Evolutionary conservation across 1,140 invertebrate genomes (phyloP), one percentile per base, ranked within the genome.

Genomic region (Scaptomyza hsui): DNA sequence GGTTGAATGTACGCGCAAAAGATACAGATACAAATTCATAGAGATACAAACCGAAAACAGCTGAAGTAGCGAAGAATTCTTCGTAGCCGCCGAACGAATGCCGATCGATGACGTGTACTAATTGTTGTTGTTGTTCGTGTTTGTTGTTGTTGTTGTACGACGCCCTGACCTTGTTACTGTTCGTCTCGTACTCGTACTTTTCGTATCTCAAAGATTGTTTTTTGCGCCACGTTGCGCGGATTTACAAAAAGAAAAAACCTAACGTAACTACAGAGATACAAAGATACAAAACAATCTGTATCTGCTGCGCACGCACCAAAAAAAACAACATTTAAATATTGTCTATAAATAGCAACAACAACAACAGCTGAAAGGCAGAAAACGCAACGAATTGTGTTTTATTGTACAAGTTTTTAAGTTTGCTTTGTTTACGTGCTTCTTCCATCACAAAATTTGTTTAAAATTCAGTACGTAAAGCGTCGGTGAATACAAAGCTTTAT

Each of bases 111-210:
- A 86, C 74, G 82, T 67, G 74, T 75, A 63, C 78, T 82, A 63
- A 81, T 56, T 48, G 48, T 47, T 29, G 26, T 35, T 37, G 51
- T 67, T 57, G 74, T 51, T 76, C 26, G 4, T 18, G 42, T 45
- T 45, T 67, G 35, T 48, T 63, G 57, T 51, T 44, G 44, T 44
- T 72, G 62, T 61, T 56, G 53, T 63, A 55, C 62, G 72, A 55
- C 63, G 69, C 81, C 81, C 82, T 88, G 81, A 86, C 81, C 81
- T 86, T 86, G 81, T 88, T 86, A 86, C 81, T 69, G 77, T 44
- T 44, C 70, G 61, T 65, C 55, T 72, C 32, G 21, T 47, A 19
- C 29, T 7, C 44, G 7, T n/a, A 37, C 12, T 37, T 37, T 24
- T 16, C 42, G 37, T 55, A 39, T 62, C 41, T 51, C 32, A 21